Percentiles rank a stretch among this genome's conserved stretches.
Evolutionary conservation across 2,888 invertebrate genomes (phyloP).

Genomic region (Trachelus iudaicus): DNA sequence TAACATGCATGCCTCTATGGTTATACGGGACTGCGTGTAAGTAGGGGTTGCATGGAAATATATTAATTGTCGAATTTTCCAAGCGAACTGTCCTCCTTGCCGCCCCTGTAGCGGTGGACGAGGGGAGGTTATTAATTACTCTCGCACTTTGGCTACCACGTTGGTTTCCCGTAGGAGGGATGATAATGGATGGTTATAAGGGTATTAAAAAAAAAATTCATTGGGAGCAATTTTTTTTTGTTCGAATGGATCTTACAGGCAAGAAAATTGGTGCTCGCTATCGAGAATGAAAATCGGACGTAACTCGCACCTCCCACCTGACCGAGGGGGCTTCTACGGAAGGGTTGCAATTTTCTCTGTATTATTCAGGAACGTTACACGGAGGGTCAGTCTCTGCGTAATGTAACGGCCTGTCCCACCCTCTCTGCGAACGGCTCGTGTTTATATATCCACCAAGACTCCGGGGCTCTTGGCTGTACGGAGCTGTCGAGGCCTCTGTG

Average conservation of each 20-base stretch:
- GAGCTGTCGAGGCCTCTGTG: slow-evolving; percentile 22
- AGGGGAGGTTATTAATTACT: background rate
- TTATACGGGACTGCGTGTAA: background rate
- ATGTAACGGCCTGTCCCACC: slow-evolving; percentile 25
- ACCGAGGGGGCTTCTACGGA: slow-evolving; percentile 14
- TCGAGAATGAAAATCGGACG: slow-evolving; percentile 34
- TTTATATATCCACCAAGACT: slow-evolving; percentile 10
- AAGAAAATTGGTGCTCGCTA: slow-evolving; percentile 14
- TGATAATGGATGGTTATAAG: background rate
- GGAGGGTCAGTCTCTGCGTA: slow-evolving; percentile 27
- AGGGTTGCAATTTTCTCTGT: slow-evolving; percentile 32
- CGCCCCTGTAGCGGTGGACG: background rate
- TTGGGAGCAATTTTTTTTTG: background rate
- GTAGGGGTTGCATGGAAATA: slow-evolving; percentile 35
- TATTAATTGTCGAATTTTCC: slow-evolving; percentile 60
- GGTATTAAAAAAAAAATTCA: background rate
- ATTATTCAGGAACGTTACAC: slow-evolving; percentile 30
- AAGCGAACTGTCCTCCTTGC: slow-evolving; percentile 27
- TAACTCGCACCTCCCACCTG: slow-evolving; percentile 41
- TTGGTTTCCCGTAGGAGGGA: background rate
- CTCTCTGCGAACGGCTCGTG: background rate
- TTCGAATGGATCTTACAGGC: background rate
- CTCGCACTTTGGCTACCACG: background rate
- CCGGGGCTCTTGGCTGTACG: slow-evolving; percentile 5
- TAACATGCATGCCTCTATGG: slow-evolving; percentile 9